Evolutionary conservation across 2,797 vertebrate genomes (phyloP), one percentile per base, ranked within the genome.

Genomic region (Vespertilio murinus): DNA sequence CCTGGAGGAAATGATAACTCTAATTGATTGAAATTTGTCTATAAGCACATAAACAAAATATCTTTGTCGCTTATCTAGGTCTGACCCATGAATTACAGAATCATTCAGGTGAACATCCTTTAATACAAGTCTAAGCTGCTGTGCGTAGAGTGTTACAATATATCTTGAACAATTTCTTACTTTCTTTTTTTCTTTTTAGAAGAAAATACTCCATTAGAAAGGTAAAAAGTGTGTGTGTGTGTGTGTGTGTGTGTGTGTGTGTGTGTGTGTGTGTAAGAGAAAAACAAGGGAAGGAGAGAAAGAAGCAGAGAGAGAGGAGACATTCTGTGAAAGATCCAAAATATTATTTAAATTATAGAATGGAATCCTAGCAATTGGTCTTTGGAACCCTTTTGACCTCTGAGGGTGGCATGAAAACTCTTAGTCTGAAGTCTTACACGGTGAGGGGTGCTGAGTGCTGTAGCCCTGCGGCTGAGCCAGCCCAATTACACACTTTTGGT

Each of bases 401-500:
- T 22, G 1, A 64, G 56, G 38, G 11, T 54, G 59, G 77, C 23
- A 0, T 86, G 96, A 85, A 92, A 95, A 92, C 77, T 96, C 97
- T 82, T 70, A 88, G 54, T 79, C 93, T 91, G 92, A 95, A 96
- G 95, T 77, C 95, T 96, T 97, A 88, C 86, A 45, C 78, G 93
- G 75, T 35, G 90, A 94, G 77, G 91, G 88, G 93, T 90, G 95
- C 95, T 96, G 96, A 92, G 96, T 67, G 89, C 78, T 96, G 96
- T 92, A 94, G 97, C 97, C 97, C 97, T 97, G 92, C 94, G 92
- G 94, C 96, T 91, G 96, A 98, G 97, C 97, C 97, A 97, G 97
- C 94, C 94, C 91, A 96, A 95, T 88, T 56, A 87, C 92, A 92
- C 96, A 96, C 96, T 94, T 97, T 97, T 91, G 95, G 95, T 97